phyloP scores from a whole-genome alignment of 2,113 vertebrate species.

The Bubo bubo region DNA sequence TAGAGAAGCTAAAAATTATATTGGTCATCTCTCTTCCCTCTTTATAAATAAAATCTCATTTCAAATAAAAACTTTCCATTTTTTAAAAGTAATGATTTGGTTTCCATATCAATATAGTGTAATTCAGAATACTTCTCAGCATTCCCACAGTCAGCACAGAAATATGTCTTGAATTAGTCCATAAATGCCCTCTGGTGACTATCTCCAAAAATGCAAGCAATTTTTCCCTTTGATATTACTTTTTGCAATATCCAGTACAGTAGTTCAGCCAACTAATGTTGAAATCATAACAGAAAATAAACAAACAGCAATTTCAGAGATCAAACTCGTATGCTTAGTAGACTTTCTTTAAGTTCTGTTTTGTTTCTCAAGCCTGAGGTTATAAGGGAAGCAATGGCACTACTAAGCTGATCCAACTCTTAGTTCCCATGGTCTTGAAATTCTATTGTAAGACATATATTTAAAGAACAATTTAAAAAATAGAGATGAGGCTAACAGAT shows the following conservation, averaged over 20 bases:
- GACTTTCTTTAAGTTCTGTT: background rate
- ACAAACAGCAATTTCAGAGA: background rate
- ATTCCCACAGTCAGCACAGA: conserved; percentile 55
- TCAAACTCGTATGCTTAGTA: background rate
- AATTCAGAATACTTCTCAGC: conserved; percentile 38
- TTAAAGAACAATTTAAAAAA: background rate
- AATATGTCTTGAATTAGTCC: conserved; percentile 72
- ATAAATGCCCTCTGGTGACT: conserved; percentile 86
- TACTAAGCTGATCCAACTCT: background rate
- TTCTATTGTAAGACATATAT: background rate
- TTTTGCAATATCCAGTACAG: background rate
- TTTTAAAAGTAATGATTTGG: conserved; percentile 18
- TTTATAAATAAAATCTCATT: background rate
- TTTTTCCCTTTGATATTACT: background rate
- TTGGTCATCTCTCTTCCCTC: background rate
- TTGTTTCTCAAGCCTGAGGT: background rate
- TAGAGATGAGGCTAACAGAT: background rate
- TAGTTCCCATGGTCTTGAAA: background rate
- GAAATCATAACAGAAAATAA: background rate
- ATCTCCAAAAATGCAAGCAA: conserved; percentile 74
- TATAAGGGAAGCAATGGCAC: background rate
- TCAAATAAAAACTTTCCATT: conserved; percentile 3
- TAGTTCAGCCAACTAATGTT: background rate
- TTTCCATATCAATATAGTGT: conserved; percentile 30
- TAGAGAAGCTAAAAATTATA: background rate